A percentile compares a stretch with the other conserved stretches of the same genome.
phyloP scores from a whole-genome alignment of 2,888 invertebrate genomes.

The Archips crataeganus region DNA sequence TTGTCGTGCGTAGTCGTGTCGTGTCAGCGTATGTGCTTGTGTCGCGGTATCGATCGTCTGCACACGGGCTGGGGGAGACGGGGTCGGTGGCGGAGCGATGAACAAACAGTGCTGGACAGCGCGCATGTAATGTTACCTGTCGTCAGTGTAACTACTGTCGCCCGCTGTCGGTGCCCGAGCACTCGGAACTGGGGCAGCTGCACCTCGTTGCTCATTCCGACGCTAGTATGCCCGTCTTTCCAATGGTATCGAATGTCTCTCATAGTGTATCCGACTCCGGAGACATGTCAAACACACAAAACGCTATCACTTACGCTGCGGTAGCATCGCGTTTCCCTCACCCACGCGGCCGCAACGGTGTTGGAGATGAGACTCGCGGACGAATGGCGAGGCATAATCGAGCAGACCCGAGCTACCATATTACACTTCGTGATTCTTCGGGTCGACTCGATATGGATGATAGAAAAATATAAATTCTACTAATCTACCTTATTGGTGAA shows the following conservation, averaged over 20 bases:
- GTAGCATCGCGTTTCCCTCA: constrained; percentile 70
- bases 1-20: constrained; percentile 78
- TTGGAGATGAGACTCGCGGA: constrained; percentile 62
- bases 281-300: constrained; percentile 86
- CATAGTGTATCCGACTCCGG: constrained; percentile 98
- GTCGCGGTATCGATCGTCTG: constrained; percentile 76
- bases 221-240: constrained; percentile 96
- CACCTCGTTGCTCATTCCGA: constrained; percentile 98
- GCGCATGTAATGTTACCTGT: constrained; percentile 91
- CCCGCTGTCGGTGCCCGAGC: constrained; percentile 97
- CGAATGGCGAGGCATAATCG: constrained; percentile 59
- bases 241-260: constrained; percentile 98
- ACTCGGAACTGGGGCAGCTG: constrained; percentile 98
- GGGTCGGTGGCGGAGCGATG: constrained; percentile 78
- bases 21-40: constrained; percentile 81
- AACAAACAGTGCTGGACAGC: constrained; percentile 75
- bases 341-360: constrained; percentile 59
- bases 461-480: constrained; percentile 75
- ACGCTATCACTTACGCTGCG: constrained; percentile 86
- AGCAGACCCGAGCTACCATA: constrained; percentile 57
- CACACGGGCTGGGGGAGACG: constrained; percentile 83
- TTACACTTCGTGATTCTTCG: constrained; percentile 48
- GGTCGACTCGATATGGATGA: constrained; percentile 66
- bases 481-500: constrained; percentile 55
- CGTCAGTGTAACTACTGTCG: constrained; percentile 96